Base-by-base conservation (phyloP, 1,140 invertebrate species). In the Magallana ariakensis region DNA sequence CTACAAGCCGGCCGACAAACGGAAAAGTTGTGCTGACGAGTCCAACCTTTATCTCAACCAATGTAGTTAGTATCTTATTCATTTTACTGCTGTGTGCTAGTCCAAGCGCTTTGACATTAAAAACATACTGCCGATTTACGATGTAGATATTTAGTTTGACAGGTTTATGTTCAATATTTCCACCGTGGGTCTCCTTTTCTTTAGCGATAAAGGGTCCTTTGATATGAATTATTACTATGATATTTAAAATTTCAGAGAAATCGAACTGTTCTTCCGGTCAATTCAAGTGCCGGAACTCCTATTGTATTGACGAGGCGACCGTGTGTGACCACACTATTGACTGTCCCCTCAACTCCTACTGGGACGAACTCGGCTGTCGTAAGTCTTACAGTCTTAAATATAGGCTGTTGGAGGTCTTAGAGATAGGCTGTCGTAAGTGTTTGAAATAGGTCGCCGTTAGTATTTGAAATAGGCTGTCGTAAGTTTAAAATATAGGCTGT, bases 291-390 rank as follows among this genome's bases (percentile, higher is more conserved):
- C 90, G 92, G 6, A 89, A 92, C 54, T 93, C 92, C 15, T 95
- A 94, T 87, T 95, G 94, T 81, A 94, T 95, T n/a, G 92, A 93
- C 46, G 85, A 87, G 4, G 70, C 87, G 3, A 93, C 92, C 10
- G 85, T 92, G 8, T 95, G 95, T 91, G 92, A 95, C 87, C 90
- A 87, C 8, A 87, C 89, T 13, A 88, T 94, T 8, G 95, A 95
- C 88, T 95, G 95, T 82, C 87, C 88, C 4, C 46, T 55, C 9
- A 91, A 91, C n/a, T 93, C 94, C 3, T 89, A 83, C 60, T 80
- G 66, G 85, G 92, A 92, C 54, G 92, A 92, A 80, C 53, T 87
- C 0, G 80, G 84, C 46, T 92, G 92, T 89, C 83, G 92, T 92
- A 87, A 91, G 92, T 91, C 16, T 66, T 75, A 66, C 2, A 46